A percentile compares a stretch with the other conserved stretches of the same genome.
phyloP scores from a whole-genome alignment of 2,113 vertebrate species.

The Bujurquina vittata region DNA sequence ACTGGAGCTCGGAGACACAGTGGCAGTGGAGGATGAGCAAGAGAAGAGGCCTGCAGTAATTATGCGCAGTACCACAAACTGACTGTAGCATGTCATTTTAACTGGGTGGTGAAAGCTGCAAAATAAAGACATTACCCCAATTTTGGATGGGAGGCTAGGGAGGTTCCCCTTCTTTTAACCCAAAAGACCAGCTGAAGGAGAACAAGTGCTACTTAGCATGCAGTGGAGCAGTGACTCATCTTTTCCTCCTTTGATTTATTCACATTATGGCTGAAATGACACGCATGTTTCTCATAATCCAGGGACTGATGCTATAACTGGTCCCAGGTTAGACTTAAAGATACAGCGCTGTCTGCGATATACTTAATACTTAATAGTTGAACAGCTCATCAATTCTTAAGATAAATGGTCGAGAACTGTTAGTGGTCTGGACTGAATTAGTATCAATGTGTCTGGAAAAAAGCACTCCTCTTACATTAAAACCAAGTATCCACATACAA shows the following conservation, averaged over 20 bases:
- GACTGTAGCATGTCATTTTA: constrained; percentile 64
- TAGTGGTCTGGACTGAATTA: constrained; percentile 8
- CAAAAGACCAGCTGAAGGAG: constrained; percentile 43
- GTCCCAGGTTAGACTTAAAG: constrained; percentile 24
- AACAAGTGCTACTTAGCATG: constrained; percentile 65
- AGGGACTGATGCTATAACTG: not conserved
- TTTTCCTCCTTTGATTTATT: constrained; percentile 68
- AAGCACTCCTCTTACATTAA: not conserved
- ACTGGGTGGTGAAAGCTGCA: constrained; percentile 70
- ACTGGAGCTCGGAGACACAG: constrained; percentile 16
- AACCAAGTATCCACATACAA: not conserved
- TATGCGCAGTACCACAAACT: constrained; percentile 59
- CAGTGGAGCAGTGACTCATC: constrained; percentile 62
- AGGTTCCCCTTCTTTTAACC: constrained; percentile 58
- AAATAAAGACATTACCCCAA: constrained; percentile 57
- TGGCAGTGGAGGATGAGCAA: constrained; percentile 50
- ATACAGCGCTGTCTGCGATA: not conserved
- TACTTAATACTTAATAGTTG: not conserved
- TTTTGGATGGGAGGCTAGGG: constrained; percentile 49
- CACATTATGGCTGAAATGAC: constrained; percentile 57
- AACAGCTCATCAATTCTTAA: not conserved
- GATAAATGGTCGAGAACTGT: not conserved
- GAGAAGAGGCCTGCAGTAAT: constrained; percentile 59
- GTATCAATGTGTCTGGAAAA: not conserved
- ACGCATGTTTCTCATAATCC: constrained; percentile 41